Conservation (phyloP, 2,888 invertebrate species). For the Eupithecia pulchellata region DNA sequence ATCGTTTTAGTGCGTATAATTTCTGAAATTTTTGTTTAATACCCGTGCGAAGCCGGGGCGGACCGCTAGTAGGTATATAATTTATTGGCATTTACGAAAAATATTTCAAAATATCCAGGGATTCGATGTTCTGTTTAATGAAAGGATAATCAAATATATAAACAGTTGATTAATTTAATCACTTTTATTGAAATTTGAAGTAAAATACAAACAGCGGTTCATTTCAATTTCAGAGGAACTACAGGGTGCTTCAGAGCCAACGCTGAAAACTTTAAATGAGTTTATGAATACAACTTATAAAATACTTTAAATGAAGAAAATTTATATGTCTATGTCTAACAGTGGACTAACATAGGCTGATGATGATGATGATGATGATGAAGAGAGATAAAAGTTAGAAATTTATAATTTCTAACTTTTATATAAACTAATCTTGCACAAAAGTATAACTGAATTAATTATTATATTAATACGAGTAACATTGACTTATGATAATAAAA, state of each 20-base stretch:
- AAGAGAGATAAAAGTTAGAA: too few relatives aligned
- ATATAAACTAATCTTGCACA: not conserved
- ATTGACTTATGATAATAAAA: not conserved
- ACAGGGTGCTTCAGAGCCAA: conserved; percentile 4
- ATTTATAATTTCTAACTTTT: too few relatives aligned
- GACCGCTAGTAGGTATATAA: too few relatives aligned
- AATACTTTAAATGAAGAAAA: not conserved
- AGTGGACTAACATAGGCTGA: too few relatives aligned
- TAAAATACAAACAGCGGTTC: conserved; percentile 63
- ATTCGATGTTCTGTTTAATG: not conserved
- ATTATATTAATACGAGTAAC: too few relatives aligned
- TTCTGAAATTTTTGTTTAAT: too few relatives aligned
- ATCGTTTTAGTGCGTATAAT: too few relatives aligned
- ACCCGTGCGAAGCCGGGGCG: too few relatives aligned
- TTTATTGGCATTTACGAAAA: not conserved
- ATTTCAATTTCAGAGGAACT: conserved; percentile 40
- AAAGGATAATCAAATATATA: conserved; percentile 19
- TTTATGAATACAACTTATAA: not conserved
- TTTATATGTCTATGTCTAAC: too few relatives aligned
- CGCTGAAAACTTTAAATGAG: not conserved
- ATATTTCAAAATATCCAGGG: not conserved
- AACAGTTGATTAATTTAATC: conserved; percentile 47
- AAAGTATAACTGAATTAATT: too few relatives aligned
- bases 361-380: too few relatives aligned
- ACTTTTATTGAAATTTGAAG: conserved; percentile 69